Conservation (phyloP, 2,797 vertebrate genomes). For the Acanthiza pusilla region DNA sequence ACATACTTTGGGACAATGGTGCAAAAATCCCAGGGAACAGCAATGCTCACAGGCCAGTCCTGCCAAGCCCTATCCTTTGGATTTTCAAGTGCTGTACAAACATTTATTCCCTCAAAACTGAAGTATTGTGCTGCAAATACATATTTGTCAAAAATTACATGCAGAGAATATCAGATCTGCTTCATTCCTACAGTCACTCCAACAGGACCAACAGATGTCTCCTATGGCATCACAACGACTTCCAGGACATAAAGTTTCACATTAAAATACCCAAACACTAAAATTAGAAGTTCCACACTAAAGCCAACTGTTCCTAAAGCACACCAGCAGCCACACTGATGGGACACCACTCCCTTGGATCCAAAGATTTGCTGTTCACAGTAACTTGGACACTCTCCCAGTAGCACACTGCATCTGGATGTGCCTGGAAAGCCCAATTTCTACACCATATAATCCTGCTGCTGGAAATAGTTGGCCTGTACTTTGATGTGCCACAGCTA, state of each 20-base stretch:
- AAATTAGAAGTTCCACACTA: background rate
- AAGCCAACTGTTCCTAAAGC: background rate
- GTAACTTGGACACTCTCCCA: background rate
- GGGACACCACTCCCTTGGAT: background rate
- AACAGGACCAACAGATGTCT: background rate
- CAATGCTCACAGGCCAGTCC: fast-evolving
- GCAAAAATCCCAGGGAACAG: background rate
- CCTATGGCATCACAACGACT: background rate
- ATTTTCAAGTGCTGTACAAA: background rate
- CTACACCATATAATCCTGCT: background rate
- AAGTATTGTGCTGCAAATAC: background rate
- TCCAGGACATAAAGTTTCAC: background rate
- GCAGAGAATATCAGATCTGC: background rate
- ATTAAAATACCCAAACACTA: background rate
- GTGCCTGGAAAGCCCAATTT: background rate
- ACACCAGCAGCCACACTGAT: background rate
- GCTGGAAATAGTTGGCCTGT: background rate
- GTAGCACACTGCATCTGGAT: background rate
- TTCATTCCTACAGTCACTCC: background rate
- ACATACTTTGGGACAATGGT: background rate
- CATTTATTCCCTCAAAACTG: background rate
- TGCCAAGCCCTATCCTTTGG: background rate
- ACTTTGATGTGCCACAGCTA: background rate
- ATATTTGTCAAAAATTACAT: background rate
- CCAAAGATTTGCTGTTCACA: background rate